Evolutionary conservation across 2,113 vertebrate species (phyloP).

Genomic region (Paratilapia polleni): DNA sequence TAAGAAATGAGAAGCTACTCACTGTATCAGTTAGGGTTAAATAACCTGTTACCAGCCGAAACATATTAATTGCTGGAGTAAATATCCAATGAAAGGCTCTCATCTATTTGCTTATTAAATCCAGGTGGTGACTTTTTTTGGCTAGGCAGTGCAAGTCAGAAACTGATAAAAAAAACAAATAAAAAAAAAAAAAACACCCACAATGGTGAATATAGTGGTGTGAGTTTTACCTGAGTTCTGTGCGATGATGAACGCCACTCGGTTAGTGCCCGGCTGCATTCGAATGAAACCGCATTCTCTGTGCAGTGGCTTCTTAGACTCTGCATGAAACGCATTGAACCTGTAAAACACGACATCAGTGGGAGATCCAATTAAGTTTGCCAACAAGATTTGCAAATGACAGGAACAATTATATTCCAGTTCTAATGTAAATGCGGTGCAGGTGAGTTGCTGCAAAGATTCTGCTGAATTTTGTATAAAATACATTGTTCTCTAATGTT

Average conservation of each 20-base stretch:
- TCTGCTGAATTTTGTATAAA: neutral
- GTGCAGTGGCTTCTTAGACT: conserved; percentile 92
- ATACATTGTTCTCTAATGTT: neutral
- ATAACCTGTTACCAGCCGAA: too few species aligned
- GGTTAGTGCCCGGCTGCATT: conserved; percentile 89
- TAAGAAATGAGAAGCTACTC: too few species aligned
- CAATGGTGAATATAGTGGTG: fast-evolving
- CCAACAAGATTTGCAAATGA: too few species aligned
- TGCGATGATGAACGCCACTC: conserved; percentile 93
- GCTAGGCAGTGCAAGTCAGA: too few species aligned
- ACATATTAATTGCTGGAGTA: too few species aligned
- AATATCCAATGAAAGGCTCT: too few species aligned
- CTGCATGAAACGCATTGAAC: conserved; percentile 90
- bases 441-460: neutral
- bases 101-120: neutral
- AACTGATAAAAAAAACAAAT: neutral
- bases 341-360: conserved; percentile 71
- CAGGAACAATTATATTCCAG: neutral
- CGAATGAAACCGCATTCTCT: conserved; percentile 94
- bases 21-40: too few species aligned
- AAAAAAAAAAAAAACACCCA: neutral
- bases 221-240: conserved; percentile 89
- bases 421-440: neutral
- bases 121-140: neutral
- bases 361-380: neutral